Base-by-base conservation (phyloP, 2,888 invertebrate genomes). In the Thereva unica region DNA sequence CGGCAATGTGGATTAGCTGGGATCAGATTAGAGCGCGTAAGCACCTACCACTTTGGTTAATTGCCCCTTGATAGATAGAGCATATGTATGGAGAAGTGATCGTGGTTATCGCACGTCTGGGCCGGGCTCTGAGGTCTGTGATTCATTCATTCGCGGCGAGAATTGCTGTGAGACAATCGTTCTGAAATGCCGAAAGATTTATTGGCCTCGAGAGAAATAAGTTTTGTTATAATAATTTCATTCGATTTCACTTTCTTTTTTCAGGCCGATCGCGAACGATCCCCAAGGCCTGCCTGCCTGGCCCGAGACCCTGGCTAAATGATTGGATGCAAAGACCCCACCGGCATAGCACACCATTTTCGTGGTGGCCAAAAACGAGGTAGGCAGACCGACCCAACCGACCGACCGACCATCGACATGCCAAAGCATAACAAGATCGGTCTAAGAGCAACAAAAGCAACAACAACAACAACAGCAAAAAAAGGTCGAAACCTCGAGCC, bases 131-230 rank as follows among this genome's bases (percentile, higher is more conserved):
- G 53, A n/a, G 9, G 7, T 64, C 53, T 53, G 52, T 34, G 35
- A 45, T 41, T 35, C 52, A 53, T 44, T 57, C 52, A 10, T 37
- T 40, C 35, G 34, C 9, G 35, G 10, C 4, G 23, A 23, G 23
- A 23, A 23, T 23, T 23, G 1, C 23, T 23, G 9, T 41, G 4
- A 35, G 53, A 23, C 5, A 41, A 35, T 44, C 44, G 37, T 42
- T 53, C 49, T 44, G 34, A 67, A 52, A 50, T 56, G 66, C 50
- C 52, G 56, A 66, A 66, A 56, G 56, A 57, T 57, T 66, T 66
- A 64, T 64, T 64, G 55, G 54, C 64, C 52, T 53, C 41, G 23
- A 64, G 23, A 64, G 54, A 59, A 53, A 64, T 64, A 64, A 23
- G 64, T 64, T 53, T 53, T 52, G 52, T 64, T 53, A 9, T 7